These are phyloP conservation scores for Silurus glanis DNA, from an alignment of 2,113 vertebrate genomes.

Conservation along the genomic window DNA sequence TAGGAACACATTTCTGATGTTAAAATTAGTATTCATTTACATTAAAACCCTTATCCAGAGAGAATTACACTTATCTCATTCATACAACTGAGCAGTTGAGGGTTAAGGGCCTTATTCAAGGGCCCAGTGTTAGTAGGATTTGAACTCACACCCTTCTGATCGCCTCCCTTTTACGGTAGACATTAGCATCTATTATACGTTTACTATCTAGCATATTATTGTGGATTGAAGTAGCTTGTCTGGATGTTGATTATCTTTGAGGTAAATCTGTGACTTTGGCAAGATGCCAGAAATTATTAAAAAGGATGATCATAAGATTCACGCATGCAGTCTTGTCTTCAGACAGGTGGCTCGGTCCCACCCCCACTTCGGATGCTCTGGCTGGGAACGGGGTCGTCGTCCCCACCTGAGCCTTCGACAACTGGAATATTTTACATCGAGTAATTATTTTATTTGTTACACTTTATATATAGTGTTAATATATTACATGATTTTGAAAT, in stretches of 20 bases:
- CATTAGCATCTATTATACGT: neutral
- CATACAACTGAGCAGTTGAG: no score
- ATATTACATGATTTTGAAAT: neutral
- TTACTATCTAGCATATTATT: neutral
- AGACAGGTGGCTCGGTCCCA: slow-evolving; percentile 37
- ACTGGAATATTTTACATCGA: neutral
- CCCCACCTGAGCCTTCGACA: slow-evolving; percentile 36
- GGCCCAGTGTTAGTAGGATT: no score
- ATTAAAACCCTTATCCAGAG: no score
- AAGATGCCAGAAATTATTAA: neutral
- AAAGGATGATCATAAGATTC: neutral
- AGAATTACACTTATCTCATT: no score
- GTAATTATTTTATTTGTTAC: neutral
- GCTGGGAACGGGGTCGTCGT: slow-evolving; percentile 15
- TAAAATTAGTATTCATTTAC: no score
- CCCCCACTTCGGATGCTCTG: slow-evolving; percentile 7
- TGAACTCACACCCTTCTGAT: no score
- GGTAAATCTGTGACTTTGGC: neutral
- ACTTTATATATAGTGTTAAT: no score
- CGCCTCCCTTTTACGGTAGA: neutral
- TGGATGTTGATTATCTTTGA: neutral
- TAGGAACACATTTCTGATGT: no score
- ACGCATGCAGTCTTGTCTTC: neutral
- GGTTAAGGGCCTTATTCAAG: no score
- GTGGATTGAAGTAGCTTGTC: neutral